These are phyloP conservation scores for Sandelia bainsii DNA, from an alignment of 2,797 vertebrate species.

Conservation along the genomic window DNA sequence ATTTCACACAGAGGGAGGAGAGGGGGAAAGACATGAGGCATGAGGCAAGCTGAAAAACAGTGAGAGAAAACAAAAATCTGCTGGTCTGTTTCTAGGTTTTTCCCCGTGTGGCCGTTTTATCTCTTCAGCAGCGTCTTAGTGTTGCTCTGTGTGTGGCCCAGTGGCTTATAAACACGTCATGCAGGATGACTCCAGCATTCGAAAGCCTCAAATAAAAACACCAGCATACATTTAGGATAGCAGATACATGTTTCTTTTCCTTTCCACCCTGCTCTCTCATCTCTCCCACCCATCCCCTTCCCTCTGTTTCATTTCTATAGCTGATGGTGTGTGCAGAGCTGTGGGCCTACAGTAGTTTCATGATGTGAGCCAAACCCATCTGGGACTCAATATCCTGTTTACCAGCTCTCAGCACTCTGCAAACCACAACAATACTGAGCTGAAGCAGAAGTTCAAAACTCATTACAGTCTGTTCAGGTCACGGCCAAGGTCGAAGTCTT, in stretches of 20 bases:
- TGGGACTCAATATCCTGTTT: constrained; percentile 77
- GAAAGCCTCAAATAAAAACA: constrained; percentile 46
- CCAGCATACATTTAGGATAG: constrained; percentile 31
- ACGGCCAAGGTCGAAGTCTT: constrained; percentile 58
- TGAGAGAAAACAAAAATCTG: constrained; percentile 15
- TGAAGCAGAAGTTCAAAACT: constrained; percentile 69
- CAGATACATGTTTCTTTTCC: constrained; percentile 34
- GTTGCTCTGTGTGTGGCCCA: constrained; percentile 63
- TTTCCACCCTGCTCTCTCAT: not conserved
- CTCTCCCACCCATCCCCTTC: constrained; percentile 3
- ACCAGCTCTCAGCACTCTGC: constrained; percentile 73
- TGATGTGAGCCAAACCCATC: constrained; percentile 69
- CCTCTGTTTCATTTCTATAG: constrained; percentile 34
- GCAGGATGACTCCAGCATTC: constrained; percentile 44
- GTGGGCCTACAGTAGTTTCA: constrained; percentile 59
- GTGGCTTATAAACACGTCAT: constrained; percentile 60
- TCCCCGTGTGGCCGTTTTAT: constrained; percentile 52
- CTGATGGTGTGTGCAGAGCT: constrained; percentile 49
- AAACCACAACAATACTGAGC: constrained; percentile 70
- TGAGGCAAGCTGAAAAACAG: constrained; percentile 25
- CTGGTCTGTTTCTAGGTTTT: constrained; percentile 53
- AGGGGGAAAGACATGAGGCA: not conserved
- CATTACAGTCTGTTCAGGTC: constrained; percentile 71
- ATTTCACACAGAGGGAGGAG: constrained; percentile 51
- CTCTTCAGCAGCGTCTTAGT: constrained; percentile 50